phyloP scores from a whole-genome alignment of 2,113 vertebrate species.

The Psammodynastes pulverulentus region DNA sequence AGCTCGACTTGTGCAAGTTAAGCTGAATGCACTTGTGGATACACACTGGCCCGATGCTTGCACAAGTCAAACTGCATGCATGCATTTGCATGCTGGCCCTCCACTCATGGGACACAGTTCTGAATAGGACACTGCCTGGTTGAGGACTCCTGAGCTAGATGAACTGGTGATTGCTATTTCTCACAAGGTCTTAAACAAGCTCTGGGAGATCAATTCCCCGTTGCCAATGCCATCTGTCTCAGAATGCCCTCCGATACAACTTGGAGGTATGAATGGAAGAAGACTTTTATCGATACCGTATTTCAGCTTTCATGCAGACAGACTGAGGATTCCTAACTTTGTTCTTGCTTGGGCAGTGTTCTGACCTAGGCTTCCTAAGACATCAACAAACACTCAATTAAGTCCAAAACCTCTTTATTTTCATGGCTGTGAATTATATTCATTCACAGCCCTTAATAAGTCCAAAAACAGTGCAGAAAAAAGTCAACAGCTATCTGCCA shows the following conservation, averaged over 20 bases:
- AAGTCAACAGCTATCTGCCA: too few relatives aligned
- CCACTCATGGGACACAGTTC: background rate
- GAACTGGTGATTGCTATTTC: background rate
- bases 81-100: background rate
- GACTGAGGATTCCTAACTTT: background rate
- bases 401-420: too few relatives aligned
- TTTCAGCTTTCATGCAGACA: background rate
- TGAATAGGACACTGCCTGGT: background rate
- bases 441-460: too few relatives aligned
- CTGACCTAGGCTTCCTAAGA: too few relatives aligned
- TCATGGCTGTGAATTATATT: too few relatives aligned
- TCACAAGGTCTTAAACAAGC: background rate
- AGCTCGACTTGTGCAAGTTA: too few relatives aligned
- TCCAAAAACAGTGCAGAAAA: too few relatives aligned
- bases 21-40: too few relatives aligned
- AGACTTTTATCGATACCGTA: background rate
- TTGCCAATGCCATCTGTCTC: background rate
- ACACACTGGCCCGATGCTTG: too few relatives aligned
- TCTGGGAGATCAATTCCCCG: background rate
- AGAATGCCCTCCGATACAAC: background rate
- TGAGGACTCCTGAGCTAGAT: background rate
- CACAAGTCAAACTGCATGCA: background rate
- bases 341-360: background rate
- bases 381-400: too few relatives aligned
- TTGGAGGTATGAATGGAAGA: background rate